Conservation (phyloP, 2,888 invertebrate genomes). For the Ceriagrion tenellum region DNA sequence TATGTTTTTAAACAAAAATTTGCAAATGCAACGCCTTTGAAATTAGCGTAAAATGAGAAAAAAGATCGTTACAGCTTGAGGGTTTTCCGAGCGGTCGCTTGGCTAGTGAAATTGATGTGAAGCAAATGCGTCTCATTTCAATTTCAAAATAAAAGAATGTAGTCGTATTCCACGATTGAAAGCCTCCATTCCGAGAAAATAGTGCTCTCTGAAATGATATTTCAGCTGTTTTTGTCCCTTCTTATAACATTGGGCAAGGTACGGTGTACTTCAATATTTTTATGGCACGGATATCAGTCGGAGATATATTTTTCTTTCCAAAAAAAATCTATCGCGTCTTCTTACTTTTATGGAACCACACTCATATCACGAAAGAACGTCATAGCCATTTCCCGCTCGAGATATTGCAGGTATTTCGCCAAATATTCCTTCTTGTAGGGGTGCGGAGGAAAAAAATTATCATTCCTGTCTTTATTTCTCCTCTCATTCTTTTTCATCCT, state of each 20-base stretch:
- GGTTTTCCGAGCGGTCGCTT: no score
- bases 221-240: not conserved
- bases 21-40: no score
- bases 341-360: not conserved
- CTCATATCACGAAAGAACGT: not conserved
- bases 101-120: no score
- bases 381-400: not conserved
- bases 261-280: not conserved
- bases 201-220: not conserved
- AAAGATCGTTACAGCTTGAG: no score
- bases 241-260: not conserved
- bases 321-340: not conserved
- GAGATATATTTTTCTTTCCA: not conserved
- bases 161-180: no score
- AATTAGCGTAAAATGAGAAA: no score
- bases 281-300: not conserved
- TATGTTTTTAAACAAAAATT: no score
- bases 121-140: no score
- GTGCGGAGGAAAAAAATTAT: not conserved
- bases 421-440: not conserved
- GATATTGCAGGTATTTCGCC: slow-evolving; percentile 14
- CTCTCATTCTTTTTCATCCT: not conserved
- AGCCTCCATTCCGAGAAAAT: no score
- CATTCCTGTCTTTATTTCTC: not conserved
- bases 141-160: no score